Evolutionary conservation across 2,888 invertebrate species (phyloP), one percentile per base, ranked within the genome.

Genomic region (Athrips mouffetella): DNA sequence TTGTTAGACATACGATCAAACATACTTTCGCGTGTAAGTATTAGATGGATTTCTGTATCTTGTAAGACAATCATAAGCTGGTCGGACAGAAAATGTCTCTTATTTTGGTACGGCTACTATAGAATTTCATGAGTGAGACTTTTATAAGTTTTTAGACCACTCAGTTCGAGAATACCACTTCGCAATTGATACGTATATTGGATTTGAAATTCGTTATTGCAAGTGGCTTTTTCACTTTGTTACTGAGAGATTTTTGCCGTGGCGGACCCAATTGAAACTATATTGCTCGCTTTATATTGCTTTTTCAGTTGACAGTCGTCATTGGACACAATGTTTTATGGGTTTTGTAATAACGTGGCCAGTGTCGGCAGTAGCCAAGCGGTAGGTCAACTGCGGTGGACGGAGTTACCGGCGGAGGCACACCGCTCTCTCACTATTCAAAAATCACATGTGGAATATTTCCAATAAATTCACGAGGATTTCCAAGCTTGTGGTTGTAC

Each of bases 121-220:
- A n/a, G n/a, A n/a, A n/a, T n/a, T n/a, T n/a, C n/a, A n/a, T n/a
- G n/a, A n/a, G 18, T 16, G 2, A n/a, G 16, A 18, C n/a, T 16
- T 21, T 18, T 16, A 18, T 16, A 15, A 18, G n/a, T 35, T 18
- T 23, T 3, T 20, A n/a, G 37, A 20, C 23, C 10, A 23, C 13
- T 13, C 25, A 40, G 40, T 13, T 23, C 11, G 25, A 2, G 23
- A 13, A 40, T 35, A 35, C 5, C 33, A 16, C 33, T 33, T 33
- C 16, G 18, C 40, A 29, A 21, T 23, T 20, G 5, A 15, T 57
- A 60, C 58, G 63, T 70, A 67, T 79, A 82, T 83, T 79, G 80
- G 78, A 81, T 81, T 83, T 77, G 65, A 77, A 80, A 77, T 78
- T 80, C 77, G 79, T 80, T 82, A 81, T 78, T 80, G 76, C 79